Percentiles rank a stretch among this genome's conserved stretches.
These are phyloP conservation scores for Sphecodes monilicornis DNA, from an alignment of 2,888 invertebrate species.

Conservation along the genomic window DNA sequence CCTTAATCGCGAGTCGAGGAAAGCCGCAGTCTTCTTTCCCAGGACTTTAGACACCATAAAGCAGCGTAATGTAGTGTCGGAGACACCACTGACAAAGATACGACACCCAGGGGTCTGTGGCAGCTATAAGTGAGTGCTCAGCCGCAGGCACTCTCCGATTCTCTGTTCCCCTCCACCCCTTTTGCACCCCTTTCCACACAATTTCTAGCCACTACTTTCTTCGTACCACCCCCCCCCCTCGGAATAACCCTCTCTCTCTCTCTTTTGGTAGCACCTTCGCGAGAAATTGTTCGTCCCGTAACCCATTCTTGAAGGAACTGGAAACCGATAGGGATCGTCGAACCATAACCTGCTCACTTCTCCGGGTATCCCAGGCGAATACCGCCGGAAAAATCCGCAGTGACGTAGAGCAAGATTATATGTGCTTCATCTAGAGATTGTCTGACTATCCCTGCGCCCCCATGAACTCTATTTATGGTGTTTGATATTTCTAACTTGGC, in stretches of 20 bases:
- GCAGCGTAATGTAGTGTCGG: conserved; percentile 78
- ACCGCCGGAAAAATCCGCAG: conserved; percentile 63
- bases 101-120: conserved; percentile 76
- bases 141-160: conserved; percentile 72
- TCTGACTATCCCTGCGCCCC: not conserved
- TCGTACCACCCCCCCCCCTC: conserved; percentile 57
- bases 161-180: conserved; percentile 40
- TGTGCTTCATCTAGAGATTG: conserved; percentile 27
- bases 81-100: conserved; percentile 81
- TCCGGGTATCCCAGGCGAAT: conserved; percentile 72
- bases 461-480: not conserved
- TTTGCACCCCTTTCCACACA: conserved; percentile 46
- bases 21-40: conserved; percentile 54
- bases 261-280: conserved; percentile 40
- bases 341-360: conserved; percentile 72
- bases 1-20: conserved; percentile 56
- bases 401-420: conserved; percentile 54
- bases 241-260: not conserved
- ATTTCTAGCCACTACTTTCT: conserved; percentile 60
- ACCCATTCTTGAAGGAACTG: conserved; percentile 55
- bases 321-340: conserved; percentile 69
- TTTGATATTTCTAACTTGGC: conserved; percentile 7
- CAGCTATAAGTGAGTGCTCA: conserved; percentile 79
- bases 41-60: conserved; percentile 80
- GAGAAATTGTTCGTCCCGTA: conserved; percentile 49